These are phyloP conservation scores for Xanthorhoe designata DNA, from an alignment of 2,888 invertebrate species.

Conservation along the genomic window DNA sequence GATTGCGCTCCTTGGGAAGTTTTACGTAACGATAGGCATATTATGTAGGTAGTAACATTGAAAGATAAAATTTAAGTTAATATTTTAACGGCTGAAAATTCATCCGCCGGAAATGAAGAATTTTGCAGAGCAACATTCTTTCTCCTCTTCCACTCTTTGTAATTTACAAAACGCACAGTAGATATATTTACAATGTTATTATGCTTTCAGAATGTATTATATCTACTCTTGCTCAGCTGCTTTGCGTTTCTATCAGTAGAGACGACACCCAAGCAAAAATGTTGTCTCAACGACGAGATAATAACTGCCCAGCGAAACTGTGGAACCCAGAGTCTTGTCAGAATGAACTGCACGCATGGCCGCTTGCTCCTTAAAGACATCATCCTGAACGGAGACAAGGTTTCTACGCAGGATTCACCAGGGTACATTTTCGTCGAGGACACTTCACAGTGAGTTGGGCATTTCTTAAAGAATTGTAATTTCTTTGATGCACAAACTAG, in stretches of 20 bases:
- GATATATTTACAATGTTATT: background rate
- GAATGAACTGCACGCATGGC: constrained; percentile 65
- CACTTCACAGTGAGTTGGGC: constrained; percentile 57
- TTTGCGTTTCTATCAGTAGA: constrained; percentile 49
- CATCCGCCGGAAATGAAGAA: no score
- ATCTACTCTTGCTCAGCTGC: constrained; percentile 58
- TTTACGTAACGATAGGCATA: no score
- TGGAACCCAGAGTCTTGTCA: constrained; percentile 46
- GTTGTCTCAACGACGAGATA: constrained; percentile 64
- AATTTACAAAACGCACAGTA: no score
- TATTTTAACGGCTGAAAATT: no score
- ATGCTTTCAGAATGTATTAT: constrained; percentile 59
- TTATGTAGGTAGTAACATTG: no score
- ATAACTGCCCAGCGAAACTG: constrained; percentile 58
- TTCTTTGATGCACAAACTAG: background rate
- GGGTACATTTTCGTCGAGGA: constrained; percentile 69
- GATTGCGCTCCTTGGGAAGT: no score
- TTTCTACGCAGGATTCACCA: constrained; percentile 71
- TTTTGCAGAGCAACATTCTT: no score
- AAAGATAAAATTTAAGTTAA: no score
- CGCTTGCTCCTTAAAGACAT: constrained; percentile 68
- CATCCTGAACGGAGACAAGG: constrained; percentile 64
- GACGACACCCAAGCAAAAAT: constrained; percentile 49
- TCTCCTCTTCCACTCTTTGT: background rate
- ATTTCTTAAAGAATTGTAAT: background rate